Conservation (phyloP, 1,140 invertebrate species). For the Ctenoplectra terminalis region DNA sequence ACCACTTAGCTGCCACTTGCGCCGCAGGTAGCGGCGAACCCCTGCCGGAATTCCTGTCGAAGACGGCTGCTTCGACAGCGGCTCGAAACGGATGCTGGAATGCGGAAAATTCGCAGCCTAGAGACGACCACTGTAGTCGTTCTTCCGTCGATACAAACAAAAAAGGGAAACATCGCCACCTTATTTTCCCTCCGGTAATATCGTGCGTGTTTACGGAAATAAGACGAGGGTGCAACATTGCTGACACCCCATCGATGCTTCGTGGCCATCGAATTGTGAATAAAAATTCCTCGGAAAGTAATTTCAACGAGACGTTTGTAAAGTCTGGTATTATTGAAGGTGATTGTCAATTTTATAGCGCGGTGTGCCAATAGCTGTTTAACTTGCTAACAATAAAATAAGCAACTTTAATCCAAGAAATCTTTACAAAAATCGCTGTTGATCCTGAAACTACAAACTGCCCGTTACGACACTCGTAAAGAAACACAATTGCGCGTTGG, state of each 20-base stretch:
- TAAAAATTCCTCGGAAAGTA: not conserved
- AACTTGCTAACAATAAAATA: too few species aligned
- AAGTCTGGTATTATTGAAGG: too few species aligned
- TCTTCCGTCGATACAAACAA: not conserved
- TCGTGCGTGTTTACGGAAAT: constrained; percentile 12
- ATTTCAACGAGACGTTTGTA: not conserved
- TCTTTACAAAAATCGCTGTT: too few species aligned
- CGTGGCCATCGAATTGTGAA: not conserved
- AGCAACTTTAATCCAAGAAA: too few species aligned
- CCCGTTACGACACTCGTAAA: not conserved
- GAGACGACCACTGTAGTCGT: constrained; percentile 7
- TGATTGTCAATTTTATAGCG: too few species aligned
- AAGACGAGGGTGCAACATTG: not conserved
- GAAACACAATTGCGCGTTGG: not conserved
- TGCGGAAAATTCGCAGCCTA: constrained; percentile 52
- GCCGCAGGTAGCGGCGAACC: constrained; percentile 22
- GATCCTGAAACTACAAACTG: too few species aligned
- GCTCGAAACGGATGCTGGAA: constrained; percentile 41
- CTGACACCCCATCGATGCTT: constrained; percentile 5
- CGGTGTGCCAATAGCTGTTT: too few species aligned
- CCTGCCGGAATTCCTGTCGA: constrained; percentile 55
- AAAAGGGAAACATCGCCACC: constrained; percentile 11
- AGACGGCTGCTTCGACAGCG: constrained; percentile 52
- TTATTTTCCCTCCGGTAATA: constrained; percentile 18
- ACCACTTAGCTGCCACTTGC: constrained; percentile 60